phyloP scores from a whole-genome alignment of 1,140 invertebrate species.

The Nixonia krombeini region DNA sequence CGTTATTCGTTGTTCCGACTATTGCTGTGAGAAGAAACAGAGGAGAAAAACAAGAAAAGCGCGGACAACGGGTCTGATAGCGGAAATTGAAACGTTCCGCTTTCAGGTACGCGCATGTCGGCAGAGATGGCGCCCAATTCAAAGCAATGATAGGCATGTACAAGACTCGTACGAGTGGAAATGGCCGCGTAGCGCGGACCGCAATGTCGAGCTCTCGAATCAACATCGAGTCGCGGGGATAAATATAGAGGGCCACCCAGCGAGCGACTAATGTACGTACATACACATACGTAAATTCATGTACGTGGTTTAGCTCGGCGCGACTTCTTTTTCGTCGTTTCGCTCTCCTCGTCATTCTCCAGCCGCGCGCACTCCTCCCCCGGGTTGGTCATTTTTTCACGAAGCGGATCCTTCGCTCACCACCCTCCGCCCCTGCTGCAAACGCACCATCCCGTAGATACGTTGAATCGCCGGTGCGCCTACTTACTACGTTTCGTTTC shows the following conservation, averaged over 20 bases:
- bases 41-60: too few relatives aligned
- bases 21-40: too few relatives aligned
- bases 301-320: slow-evolving; percentile 29
- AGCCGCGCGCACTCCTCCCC: slow-evolving; percentile 23
- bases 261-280: slow-evolving; percentile 60
- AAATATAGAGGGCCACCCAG: slow-evolving; percentile 67
- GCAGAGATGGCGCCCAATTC: slow-evolving; percentile 31
- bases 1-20: slow-evolving; percentile 18
- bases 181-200: slow-evolving; percentile 18
- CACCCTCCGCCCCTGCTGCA: slow-evolving; percentile 7
- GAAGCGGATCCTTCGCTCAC: not conserved
- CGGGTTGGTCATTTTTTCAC: slow-evolving; percentile 32
- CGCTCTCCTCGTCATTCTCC: slow-evolving; percentile 18
- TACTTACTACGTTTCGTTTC: slow-evolving; percentile 34
- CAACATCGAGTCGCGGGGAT: slow-evolving; percentile 56
- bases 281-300: slow-evolving; percentile 33
- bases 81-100: too few relatives aligned
- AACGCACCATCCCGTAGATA: slow-evolving; percentile 28
- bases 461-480: slow-evolving; percentile 4
- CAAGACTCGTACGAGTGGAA: slow-evolving; percentile 34
- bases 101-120: slow-evolving; percentile 24
- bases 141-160: slow-evolving; percentile 39
- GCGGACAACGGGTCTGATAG: too few relatives aligned
- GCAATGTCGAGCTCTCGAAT: slow-evolving; percentile 57
- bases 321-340: slow-evolving; percentile 30